Conservation (phyloP, 2,888 invertebrate species). For the Drosophila antonietae region DNA sequence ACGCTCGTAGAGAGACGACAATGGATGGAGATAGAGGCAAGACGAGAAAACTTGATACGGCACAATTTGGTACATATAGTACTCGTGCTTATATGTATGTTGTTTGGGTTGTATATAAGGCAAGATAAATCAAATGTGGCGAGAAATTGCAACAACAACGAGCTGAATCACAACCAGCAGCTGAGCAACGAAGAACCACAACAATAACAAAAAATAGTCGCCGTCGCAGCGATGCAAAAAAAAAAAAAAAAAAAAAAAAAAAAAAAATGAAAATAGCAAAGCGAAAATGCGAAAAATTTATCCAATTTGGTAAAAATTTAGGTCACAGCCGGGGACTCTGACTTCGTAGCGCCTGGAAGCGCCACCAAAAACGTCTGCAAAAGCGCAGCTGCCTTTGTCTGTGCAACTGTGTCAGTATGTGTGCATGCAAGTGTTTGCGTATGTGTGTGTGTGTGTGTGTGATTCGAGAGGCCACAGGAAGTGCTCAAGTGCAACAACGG, state of each 20-base stretch:
- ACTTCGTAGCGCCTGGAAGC: slow-evolving; percentile 55
- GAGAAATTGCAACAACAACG: slow-evolving; percentile 79
- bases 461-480: slow-evolving; percentile 59
- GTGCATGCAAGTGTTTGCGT: slow-evolving; percentile 18
- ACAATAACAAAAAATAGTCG: slow-evolving; percentile 37
- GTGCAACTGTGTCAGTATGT: slow-evolving; percentile 23
- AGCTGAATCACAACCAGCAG: slow-evolving; percentile 29
- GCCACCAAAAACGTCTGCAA: slow-evolving; percentile 64
- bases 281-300: slow-evolving; percentile 82
- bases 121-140: slow-evolving; percentile 82
- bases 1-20: slow-evolving; percentile 21
- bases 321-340: slow-evolving; percentile 73
- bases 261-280: slow-evolving; percentile 40
- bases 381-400: slow-evolving; percentile 71
- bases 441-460: slow-evolving; percentile 18
- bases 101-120: slow-evolving; percentile 69
- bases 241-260: slow-evolving; percentile 16
- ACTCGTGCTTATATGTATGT: slow-evolving; percentile 57
- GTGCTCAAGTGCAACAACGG: slow-evolving; percentile 74
- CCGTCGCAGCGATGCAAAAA: slow-evolving; percentile 46
- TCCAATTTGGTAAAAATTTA: slow-evolving; percentile 83
- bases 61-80: slow-evolving; percentile 46
- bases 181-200: slow-evolving; percentile 25
- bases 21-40: slow-evolving; percentile 23
- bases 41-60: slow-evolving; percentile 47